Evolutionary conservation across 2,113 vertebrate genomes (phyloP), one percentile per base, ranked within the genome.

Genomic region (Pipa parva): DNA sequence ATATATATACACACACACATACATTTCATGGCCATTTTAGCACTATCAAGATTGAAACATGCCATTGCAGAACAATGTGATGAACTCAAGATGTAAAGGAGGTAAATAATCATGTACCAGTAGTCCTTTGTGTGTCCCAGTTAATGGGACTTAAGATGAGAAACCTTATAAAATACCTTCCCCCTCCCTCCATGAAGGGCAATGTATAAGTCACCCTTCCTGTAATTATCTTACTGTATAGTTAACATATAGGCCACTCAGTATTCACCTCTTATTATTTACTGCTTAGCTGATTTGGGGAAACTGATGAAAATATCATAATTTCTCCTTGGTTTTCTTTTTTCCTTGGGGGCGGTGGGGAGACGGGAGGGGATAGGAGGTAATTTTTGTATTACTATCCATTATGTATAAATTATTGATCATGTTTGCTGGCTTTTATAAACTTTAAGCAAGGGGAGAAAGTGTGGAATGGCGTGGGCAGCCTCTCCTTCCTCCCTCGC

Each of bases 361-460:
- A 20, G 52, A 33, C 20, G 29, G 18, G 12, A 27, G 56, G 29
- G 18, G 7, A 27, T 3, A 29, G 20, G 18, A 21, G 29, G 33
- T 37, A 37, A 36, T 58, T 36, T 58, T 58, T 58, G 31, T 58
- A 36, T 58, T 37, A 36, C 20, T 58, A 37, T 58, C 31, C 29
- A 58, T 59, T 59, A 59, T 59, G 37, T 42, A 59, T 59, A 59
- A 59, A 45, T 59, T 59, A 59, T 59, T 59, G 58, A 59, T 59
- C 58, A 59, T 39, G 22, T 59, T 39, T 59, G 58, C 58, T 59
- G 36, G 58, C 37, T 59, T 59, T 59, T 59, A 39, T 45, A 45
- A 59, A 42, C 20, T 45, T 26, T 45, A 45, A 59, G 37, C 56
- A 59, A 59, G 37, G 58, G 58, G 36, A 42, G 36, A 45, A 24